Base-by-base conservation (phyloP, 1,140 invertebrate genomes). In the Euwallacea similis region DNA sequence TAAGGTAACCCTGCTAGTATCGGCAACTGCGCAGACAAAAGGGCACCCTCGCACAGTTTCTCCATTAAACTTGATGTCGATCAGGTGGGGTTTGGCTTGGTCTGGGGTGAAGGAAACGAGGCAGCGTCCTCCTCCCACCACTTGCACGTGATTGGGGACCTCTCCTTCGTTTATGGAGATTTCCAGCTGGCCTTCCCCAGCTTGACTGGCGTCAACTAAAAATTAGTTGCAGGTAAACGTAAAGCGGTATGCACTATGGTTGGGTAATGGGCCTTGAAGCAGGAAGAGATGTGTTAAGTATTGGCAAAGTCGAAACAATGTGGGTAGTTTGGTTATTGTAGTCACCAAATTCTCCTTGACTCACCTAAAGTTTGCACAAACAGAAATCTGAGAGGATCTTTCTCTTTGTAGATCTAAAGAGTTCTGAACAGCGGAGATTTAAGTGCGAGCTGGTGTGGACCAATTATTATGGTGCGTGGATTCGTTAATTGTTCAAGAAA, bases 11-110 rank as follows among this genome's bases (percentile, higher is more conserved):
- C 92, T 85, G 72, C 90, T 92, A 54, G 90, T 92, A 77, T 93
- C 91, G 1, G 91, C 89, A 44, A 94, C 91, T 66, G 90, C 87
- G 77, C 92, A 93, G 44, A 92, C 85, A 79, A 96, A 94, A n/a
- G 95, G 94, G 81, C 94, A 96, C 59, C 93, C 93, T 76, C 92
- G 89, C 13, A 99, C 95, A 66, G 94, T 94, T 84, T 97, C 93
- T 56, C 94, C 94, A 83, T 99, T 99, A 83, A 99, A 99, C 84
- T 96, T 98, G 71, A 99, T 98, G 83, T 98, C 96, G 76, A 99
- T 97, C 74, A 93, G 87, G 84, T 99, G 97, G 41, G 93, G 88
- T 76, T 95, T 95, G 7, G 92, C 87, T 69, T 91, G 87, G 80
- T 98, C 95, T 13, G 98, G 97, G 10, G 95, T 93, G 83, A 99